Conservation (phyloP, 2,797 vertebrate genomes). For the Diplodus sargus region DNA sequence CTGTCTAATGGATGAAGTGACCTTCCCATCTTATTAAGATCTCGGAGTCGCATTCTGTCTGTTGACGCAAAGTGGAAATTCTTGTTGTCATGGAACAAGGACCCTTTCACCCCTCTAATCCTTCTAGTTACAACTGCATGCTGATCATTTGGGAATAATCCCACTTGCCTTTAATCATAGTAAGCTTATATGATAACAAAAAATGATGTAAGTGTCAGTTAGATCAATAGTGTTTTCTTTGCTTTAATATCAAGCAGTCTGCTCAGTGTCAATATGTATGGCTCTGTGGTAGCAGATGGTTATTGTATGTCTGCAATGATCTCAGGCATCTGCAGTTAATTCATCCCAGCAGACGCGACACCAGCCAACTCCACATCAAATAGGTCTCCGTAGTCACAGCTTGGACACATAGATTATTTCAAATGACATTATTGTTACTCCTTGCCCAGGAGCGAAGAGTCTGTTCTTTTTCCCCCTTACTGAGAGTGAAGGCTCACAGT, state of each 20-base stretch:
- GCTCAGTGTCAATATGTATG: slow-evolving; percentile 14
- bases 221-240: not conserved
- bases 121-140: no score
- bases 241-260: slow-evolving; percentile 6
- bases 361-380: slow-evolving; percentile 31
- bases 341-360: slow-evolving; percentile 31
- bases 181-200: not conserved
- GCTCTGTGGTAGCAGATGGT: slow-evolving; percentile 27
- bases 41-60: slow-evolving; percentile 6
- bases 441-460: slow-evolving; percentile 48
- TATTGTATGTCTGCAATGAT: slow-evolving; percentile 34
- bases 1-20: slow-evolving; percentile 21
- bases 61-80: slow-evolving; percentile 4
- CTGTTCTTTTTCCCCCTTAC: slow-evolving; percentile 65
- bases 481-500: slow-evolving; percentile 50
- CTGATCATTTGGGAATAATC: slow-evolving; percentile 33
- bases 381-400: slow-evolving; percentile 46
- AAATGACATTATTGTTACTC: slow-evolving; percentile 47
- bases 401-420: slow-evolving; percentile 46
- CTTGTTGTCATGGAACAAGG: not conserved
- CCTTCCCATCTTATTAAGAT: slow-evolving; percentile 11
- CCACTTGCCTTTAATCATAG: not conserved
- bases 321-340: slow-evolving; percentile 44
- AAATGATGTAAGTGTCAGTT: not conserved
- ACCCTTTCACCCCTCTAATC: not conserved